These are phyloP conservation scores for Pyrrhosoma nymphula DNA, from an alignment of 2,888 invertebrate genomes.

Conservation along the genomic window DNA sequence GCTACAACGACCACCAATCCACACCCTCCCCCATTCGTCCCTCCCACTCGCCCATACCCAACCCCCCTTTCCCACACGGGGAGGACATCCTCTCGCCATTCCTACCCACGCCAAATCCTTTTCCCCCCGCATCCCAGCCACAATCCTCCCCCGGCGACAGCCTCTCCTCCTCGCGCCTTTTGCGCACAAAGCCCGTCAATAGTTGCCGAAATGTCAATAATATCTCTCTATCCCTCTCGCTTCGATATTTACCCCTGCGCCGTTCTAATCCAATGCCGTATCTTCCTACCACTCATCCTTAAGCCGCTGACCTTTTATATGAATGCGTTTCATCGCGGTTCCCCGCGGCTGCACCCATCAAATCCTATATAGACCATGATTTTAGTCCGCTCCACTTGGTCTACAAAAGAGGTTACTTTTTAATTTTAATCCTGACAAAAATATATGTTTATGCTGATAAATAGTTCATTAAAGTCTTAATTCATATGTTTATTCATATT, in stretches of 20 bases:
- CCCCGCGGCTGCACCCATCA: background rate
- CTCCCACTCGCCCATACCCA: background rate
- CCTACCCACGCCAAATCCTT: background rate
- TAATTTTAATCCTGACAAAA: too few species aligned
- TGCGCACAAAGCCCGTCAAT: background rate
- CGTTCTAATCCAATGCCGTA: background rate
- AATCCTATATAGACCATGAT: background rate
- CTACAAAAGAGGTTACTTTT: too few species aligned
- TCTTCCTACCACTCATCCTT: constrained; percentile 4
- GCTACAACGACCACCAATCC: background rate
- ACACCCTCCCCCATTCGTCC: background rate
- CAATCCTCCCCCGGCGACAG: background rate
- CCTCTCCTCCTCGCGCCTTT: background rate
- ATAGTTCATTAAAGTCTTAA: too few species aligned
- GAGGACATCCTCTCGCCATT: background rate
- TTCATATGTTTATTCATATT: too few species aligned
- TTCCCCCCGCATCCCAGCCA: background rate
- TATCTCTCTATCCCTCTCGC: background rate
- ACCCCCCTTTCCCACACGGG: background rate
- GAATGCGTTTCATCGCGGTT: background rate
- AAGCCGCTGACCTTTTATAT: constrained; percentile 6
- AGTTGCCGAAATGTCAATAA: constrained; percentile 23
- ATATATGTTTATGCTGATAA: too few species aligned
- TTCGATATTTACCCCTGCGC: constrained; percentile 20
- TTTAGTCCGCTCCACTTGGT: background rate